Base-by-base conservation (phyloP, 2,888 invertebrate genomes). In the Bimastos eiseni region DNA sequence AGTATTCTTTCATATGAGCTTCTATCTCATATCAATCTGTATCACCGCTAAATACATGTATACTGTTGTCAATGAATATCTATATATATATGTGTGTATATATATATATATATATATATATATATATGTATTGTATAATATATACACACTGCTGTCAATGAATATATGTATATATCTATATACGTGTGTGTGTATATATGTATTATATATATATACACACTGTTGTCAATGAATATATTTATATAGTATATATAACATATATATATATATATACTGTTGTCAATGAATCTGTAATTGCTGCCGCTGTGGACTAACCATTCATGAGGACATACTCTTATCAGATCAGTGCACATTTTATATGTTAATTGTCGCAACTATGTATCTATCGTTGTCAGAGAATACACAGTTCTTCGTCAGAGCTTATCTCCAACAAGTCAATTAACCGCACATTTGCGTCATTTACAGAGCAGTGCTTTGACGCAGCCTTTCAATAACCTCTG, bases 341-440 rank as follows among this genome's bases (percentile, higher is more conserved):
- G 70, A 70, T 8, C n/a, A 70, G 70, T n/a, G 30, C 70, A 70
- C 70, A 70, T 30, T 70, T n/a, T 70, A 70, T n/a, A 70, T 30
- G 70, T 70, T 70, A 70, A n/a, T 70, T 70, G n/a, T n/a, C 70
- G n/a, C 70, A 70, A n/a, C n/a, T 70, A 30, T 70, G 70, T n/a
- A 30, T 70, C 30, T 30, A 70, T 70, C n/a, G 70, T 8, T 30
- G 30, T 70, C 70, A n/a, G 70, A 70, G 30, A n/a, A 3, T 49
- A 49, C n/a, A 70, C 70, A n/a, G 30, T 30, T 55, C 13, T 55
- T 55, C 24, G 55, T 30, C 55, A 55, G n/a, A 30, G 30, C 70
- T 70, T 70, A 70, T 70, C 70, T n/a, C 8, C n/a, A 70, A 30
- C 19, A 19, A 49, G 15, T 19, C 49, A 4, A 49, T 49, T 49